Conservation (phyloP, 2,797 vertebrate genomes). For the Pempheris klunzingeri region DNA sequence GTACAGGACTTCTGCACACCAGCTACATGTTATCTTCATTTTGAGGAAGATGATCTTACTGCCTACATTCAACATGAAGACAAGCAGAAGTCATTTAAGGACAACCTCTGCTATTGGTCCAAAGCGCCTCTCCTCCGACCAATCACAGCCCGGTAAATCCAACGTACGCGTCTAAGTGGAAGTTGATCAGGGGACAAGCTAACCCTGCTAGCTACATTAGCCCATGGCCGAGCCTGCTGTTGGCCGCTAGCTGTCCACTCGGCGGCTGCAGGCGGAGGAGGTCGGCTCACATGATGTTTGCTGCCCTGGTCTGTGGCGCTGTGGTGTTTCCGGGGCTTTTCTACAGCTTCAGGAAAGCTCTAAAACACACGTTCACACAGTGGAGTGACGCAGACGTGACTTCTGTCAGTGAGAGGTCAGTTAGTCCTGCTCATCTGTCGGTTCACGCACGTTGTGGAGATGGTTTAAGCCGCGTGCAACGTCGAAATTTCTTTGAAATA, state of each 20-base stretch:
- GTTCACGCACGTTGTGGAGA: rapidly evolving
- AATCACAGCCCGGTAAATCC: not conserved
- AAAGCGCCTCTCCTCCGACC: slow-evolving; percentile 6
- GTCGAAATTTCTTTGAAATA: not conserved
- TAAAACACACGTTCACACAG: slow-evolving; percentile 71
- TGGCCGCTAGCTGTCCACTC: no score
- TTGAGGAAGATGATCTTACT: no score
- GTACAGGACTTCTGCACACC: no score
- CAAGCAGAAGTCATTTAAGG: not conserved
- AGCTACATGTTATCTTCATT: no score
- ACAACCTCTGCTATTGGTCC: slow-evolving; percentile 23
- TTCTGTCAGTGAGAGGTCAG: slow-evolving; percentile 88
- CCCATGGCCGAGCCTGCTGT: no score
- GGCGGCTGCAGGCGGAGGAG: not conserved
- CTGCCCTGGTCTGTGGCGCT: slow-evolving; percentile 80
- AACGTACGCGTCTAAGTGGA: not conserved
- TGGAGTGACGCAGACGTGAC: slow-evolving; percentile 86
- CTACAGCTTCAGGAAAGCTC: slow-evolving; percentile 75
- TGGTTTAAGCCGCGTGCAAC: not conserved
- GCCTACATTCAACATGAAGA: not conserved
- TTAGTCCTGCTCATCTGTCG: rapidly evolving
- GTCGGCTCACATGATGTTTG: slow-evolving; percentile 68
- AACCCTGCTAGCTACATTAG: no score
- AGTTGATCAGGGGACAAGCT: not conserved
- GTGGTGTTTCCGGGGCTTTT: slow-evolving; percentile 89